Evolutionary conservation across 2,888 invertebrate species (phyloP).

Genomic region (Chymomyza caudatula): DNA sequence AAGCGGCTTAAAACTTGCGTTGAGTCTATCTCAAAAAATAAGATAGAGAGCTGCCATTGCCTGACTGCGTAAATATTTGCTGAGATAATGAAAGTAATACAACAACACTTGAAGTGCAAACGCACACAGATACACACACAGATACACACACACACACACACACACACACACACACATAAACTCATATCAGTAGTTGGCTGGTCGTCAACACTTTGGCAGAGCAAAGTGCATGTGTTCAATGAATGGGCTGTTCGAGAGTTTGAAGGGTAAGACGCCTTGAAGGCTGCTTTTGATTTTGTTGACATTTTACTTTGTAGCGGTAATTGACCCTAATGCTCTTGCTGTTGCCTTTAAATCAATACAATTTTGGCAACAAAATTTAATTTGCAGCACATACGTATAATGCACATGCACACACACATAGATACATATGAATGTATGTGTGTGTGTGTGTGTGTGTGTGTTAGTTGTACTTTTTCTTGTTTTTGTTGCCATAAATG

Average conservation of each 20-base stretch:
- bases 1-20: constrained; percentile 67
- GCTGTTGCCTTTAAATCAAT: constrained; percentile 52
- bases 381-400: constrained; percentile 48
- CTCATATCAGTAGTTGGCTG: constrained; percentile 30
- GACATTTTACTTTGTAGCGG: constrained; percentile 61
- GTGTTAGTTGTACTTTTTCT: background rate
- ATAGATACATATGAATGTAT: too few species aligned
- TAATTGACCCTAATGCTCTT: constrained; percentile 63
- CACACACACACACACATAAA: too few species aligned
- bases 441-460: background rate
- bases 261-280: too few species aligned
- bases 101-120: constrained; percentile 26
- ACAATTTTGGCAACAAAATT: constrained; percentile 53
- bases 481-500: background rate
- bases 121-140: background rate
- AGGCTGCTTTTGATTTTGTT: constrained; percentile 34
- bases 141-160: constrained; percentile 11
- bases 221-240: too few species aligned
- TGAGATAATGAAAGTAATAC: constrained; percentile 66
- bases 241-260: too few species aligned
- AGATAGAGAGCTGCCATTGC: constrained; percentile 55
- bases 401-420: constrained; percentile 1
- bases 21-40: constrained; percentile 30
- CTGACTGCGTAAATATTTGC: constrained; percentile 61
- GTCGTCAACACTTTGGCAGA: constrained; percentile 12